Percentiles rank a stretch among this genome's conserved stretches.
phyloP scores from a whole-genome alignment of 1,140 invertebrate genomes.

The Drosophila prosaltans region DNA sequence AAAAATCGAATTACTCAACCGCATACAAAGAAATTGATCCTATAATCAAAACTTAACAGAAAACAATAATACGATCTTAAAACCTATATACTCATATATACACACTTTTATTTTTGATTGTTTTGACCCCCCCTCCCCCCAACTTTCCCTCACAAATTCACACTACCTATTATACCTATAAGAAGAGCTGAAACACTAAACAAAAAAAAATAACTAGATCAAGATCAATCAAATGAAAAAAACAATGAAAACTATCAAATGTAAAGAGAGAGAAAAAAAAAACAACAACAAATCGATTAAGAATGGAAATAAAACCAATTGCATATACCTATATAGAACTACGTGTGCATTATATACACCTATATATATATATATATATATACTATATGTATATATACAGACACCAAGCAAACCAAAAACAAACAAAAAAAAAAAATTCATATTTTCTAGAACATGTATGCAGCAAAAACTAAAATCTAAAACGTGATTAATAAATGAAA shows the following conservation, averaged over 20 bases:
- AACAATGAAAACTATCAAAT: slow-evolving; percentile 43
- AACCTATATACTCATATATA: slow-evolving; percentile 21
- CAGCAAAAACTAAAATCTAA: slow-evolving; percentile 45
- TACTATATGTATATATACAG: slow-evolving; percentile 49
- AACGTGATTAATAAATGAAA: slow-evolving; percentile 49
- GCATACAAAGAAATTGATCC: slow-evolving; percentile 44
- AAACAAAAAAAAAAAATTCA: slow-evolving; percentile 38
- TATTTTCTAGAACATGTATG: slow-evolving; percentile 73
- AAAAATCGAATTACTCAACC: slow-evolving; percentile 41
- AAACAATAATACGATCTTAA: slow-evolving; percentile 26
- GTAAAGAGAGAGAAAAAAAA: slow-evolving; percentile 47
- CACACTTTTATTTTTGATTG: slow-evolving; percentile 19
- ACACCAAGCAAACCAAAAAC: slow-evolving; percentile 50
- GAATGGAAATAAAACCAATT: slow-evolving; percentile 46
- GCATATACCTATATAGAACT: slow-evolving; percentile 54
- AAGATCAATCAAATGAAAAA: slow-evolving; percentile 18
- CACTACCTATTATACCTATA: slow-evolving; percentile 47
- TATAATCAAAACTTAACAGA: slow-evolving; percentile 41
- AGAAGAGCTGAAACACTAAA: slow-evolving; percentile 59
- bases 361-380: slow-evolving; percentile 59
- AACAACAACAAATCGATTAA: slow-evolving; percentile 50
- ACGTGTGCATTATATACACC: slow-evolving; percentile 34
- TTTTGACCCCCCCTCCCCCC: slow-evolving; percentile 7
- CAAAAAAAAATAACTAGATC: neutral
- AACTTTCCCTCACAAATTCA: neutral